Evolutionary conservation across 1,140 invertebrate genomes (phyloP).

Genomic region (Tetranychus urticae): DNA sequence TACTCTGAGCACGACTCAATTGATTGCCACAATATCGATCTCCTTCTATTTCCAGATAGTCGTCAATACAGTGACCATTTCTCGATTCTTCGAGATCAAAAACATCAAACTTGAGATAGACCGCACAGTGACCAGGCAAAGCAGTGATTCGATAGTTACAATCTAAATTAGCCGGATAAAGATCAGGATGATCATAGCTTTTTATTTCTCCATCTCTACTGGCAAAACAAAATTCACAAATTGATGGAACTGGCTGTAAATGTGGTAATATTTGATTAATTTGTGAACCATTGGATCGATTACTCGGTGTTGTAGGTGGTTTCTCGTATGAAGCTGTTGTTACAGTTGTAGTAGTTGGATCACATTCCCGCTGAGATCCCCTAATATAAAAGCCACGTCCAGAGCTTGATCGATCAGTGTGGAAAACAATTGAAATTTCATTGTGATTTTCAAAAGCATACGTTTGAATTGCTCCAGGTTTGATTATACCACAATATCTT

Average conservation of each 20-base stretch:
- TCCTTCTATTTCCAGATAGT: slow-evolving; percentile 15
- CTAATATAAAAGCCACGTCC: slow-evolving; percentile 9
- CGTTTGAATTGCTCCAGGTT: background rate
- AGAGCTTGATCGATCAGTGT: background rate
- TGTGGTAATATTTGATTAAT: background rate
- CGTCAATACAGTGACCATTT: slow-evolving; percentile 10
- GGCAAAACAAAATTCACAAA: slow-evolving; percentile 11
- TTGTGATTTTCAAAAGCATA: background rate
- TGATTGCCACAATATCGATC: slow-evolving; percentile 15
- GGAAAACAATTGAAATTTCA: slow-evolving; percentile 11
- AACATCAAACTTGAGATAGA: slow-evolving; percentile 13
- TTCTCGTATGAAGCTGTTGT: background rate
- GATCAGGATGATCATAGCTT: slow-evolving; percentile 12
- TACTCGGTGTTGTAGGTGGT: background rate
- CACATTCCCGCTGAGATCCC: slow-evolving; percentile 10
- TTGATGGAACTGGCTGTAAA: slow-evolving; percentile 4
- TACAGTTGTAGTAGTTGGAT: background rate
- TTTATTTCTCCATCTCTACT: slow-evolving; percentile 11
- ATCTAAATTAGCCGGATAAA: slow-evolving; percentile 10
- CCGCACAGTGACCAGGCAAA: slow-evolving; percentile 10
- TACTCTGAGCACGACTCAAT: slow-evolving; percentile 13
- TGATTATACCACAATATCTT: slow-evolving; percentile 3
- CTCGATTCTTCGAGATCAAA: slow-evolving; percentile 11
- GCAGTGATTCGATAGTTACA: slow-evolving; percentile 12
- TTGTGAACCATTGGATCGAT: background rate